A percentile compares a stretch with the other conserved stretches of the same genome.
Conservation (phyloP, 2,888 invertebrate species). For the Eristalis pertinax region DNA sequence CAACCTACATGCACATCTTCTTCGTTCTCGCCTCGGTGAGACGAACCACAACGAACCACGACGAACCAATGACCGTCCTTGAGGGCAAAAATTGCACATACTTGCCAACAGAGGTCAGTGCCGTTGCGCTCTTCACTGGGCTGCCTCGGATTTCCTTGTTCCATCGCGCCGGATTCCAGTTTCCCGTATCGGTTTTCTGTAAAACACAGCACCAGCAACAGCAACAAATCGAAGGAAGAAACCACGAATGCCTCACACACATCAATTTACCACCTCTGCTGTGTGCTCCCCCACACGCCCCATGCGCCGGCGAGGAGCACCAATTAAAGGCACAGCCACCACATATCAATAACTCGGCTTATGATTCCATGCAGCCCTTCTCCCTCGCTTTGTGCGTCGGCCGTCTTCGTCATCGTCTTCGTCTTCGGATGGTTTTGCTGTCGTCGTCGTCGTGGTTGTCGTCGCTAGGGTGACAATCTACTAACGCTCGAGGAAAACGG, state of each 20-base stretch:
- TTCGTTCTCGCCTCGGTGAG: constrained; percentile 15
- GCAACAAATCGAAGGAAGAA: constrained; percentile 11
- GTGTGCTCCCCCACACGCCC: neutral
- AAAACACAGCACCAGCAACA: neutral
- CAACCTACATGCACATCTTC: constrained; percentile 47
- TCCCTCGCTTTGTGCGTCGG: constrained; percentile 4
- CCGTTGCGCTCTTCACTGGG: constrained; percentile 43
- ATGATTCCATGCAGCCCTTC: constrained; percentile 26
- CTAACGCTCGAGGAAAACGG: constrained; percentile 56
- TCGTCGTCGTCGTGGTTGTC: neutral
- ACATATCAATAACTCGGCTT: constrained; percentile 35
- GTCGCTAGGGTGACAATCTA: constrained; percentile 45
- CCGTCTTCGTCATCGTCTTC: no score
- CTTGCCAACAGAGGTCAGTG: constrained; percentile 66
- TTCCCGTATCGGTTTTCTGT: constrained; percentile 32
- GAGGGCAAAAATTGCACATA: constrained; percentile 59
- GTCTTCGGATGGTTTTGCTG: neutral
- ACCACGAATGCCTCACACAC: neutral
- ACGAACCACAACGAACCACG: neutral
- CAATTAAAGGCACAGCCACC: constrained; percentile 7
- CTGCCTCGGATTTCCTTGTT: constrained; percentile 64
- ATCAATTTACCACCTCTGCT: constrained; percentile 58
- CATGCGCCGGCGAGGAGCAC: neutral
- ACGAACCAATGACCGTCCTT: constrained; percentile 67
- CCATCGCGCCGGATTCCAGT: constrained; percentile 50